Base-by-base conservation (phyloP, 2,113 vertebrate genomes). In the Corythornis madagascariensis region DNA sequence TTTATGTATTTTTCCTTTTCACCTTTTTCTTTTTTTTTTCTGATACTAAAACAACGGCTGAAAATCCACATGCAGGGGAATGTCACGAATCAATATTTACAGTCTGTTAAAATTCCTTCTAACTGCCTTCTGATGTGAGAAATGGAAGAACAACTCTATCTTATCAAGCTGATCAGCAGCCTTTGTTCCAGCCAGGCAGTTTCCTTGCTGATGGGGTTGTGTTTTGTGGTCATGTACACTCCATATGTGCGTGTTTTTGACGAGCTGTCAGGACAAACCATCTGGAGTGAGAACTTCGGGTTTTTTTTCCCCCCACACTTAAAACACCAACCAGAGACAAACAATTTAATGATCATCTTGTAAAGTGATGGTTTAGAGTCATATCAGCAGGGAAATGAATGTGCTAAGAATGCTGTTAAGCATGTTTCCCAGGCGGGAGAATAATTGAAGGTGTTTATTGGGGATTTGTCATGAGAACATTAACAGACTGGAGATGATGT, bases 321-420 rank as follows among this genome's bases (percentile, higher is more conserved):
- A 59, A 84, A 82, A 90, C 70, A 92, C 19, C 50, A 90, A 63
- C 60, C 47, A 92, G 82, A 94, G 90, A 91, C 78, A 94, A 91
- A 59, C 85, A 74, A 82, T 77, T 87, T 94, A 96, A 95, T 95
- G 91, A 95, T 94, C 66, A 80, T 86, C 66, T 72, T 91, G 89
- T 90, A 92, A 95, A 94, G 33, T 43, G 50, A 80, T 94, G 86
- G 65, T 92, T 96, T 89, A 61, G 74, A 96, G 81, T 84, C 45
- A 40, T 81, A 87, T 66, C 77, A 90, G 50, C 53, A 85, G 93
- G 77, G 82, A 94, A 95, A 96, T 43, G 63, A 92, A 95, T 95
- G 87, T 90, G 88, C 64, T 88, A 94, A 91, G 86, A 91, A 96
- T 76, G 56, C 20, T 95, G 88, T 83, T 92, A 95, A 91, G 16